Evolutionary conservation across 2,113 vertebrate species (phyloP).

Genomic region (Actinemys pallida): DNA sequence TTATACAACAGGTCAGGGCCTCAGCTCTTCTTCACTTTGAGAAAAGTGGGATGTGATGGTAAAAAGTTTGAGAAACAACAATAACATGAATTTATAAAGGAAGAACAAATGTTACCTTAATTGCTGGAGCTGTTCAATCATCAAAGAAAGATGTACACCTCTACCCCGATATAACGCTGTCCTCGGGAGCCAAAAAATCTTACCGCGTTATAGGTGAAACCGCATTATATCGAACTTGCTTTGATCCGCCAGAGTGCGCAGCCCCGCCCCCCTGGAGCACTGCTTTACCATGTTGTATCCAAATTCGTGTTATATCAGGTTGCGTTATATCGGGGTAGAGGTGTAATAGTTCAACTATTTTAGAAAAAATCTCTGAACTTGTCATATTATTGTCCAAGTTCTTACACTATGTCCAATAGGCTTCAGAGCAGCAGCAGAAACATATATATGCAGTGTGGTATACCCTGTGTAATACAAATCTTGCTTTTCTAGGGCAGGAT

Average conservation of each 20-base stretch:
- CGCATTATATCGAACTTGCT: too few species aligned
- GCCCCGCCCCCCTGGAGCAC: too few species aligned
- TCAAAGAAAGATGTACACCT: background rate
- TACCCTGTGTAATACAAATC: background rate
- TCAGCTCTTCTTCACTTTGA: background rate
- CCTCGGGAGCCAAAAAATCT: too few species aligned
- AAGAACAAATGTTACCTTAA: background rate
- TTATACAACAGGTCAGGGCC: background rate
- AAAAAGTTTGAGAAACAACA: background rate
- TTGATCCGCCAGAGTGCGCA: too few species aligned
- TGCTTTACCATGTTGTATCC: too few species aligned
- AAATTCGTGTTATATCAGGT: too few species aligned
- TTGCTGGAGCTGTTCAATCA: background rate
- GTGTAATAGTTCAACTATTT: background rate
- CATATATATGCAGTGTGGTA: background rate
- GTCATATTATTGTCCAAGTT: background rate
- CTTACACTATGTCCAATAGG: background rate
- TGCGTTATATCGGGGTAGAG: too few species aligned
- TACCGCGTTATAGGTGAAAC: too few species aligned
- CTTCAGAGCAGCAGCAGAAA: background rate
- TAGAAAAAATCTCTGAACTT: background rate
- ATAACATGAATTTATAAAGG: background rate
- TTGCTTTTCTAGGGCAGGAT: background rate
- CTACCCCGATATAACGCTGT: too few species aligned
- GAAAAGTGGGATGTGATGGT: background rate